Evolutionary conservation across 92 coral and sea anemone genomes (phyloP), one percentile per base, ranked within the genome.

Genomic region (Parazoanthus darwini): DNA sequence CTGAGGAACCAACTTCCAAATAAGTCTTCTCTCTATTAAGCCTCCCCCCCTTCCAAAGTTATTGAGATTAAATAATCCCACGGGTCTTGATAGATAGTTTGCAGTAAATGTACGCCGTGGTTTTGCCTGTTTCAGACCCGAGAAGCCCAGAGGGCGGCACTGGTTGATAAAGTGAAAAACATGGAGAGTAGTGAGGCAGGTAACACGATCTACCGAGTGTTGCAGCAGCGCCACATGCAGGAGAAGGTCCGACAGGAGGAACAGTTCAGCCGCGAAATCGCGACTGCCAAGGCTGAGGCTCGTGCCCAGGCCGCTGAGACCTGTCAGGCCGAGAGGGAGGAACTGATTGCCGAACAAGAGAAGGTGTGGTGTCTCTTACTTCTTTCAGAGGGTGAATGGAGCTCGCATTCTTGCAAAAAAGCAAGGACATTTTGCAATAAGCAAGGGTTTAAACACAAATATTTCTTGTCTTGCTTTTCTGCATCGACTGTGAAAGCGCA

Each of bases 171-270:
- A 65, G 97, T 97, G 48, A 95, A 94, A 74, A 89, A 81, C 48
- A 92, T 97, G 94, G 96, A 94, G 84, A 91, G 94, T 70, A 96
- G 94, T 46, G 91, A 86, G 77, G 99, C 99, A 46, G 99, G 98
- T 51, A 95, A 94, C 93, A 92, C 98, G 10, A 94, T 97, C 81
- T 97, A 89, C 90, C 95, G 91, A 44, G 99, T 97, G 71, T 81
- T 97, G 36, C 98, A 97, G 82, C 99, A 97, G 81, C 92, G 96
- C 50, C 99, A 97, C 90, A 95, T 96, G 84, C 99, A 95, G 77
- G 98, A 97, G 89, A 93, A 94, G 76, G 96, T 97, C 22, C 94
- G 90, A 44, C 92, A 94, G 74, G 99, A 97, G 77, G 99, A 97
- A 35, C 92, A 94, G 88, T 95, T 90, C 81, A 89, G 90, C 73